Evolutionary conservation across 2,797 vertebrate species (phyloP), one percentile per base, ranked within the genome.

Genomic region (Tangara arthus): DNA sequence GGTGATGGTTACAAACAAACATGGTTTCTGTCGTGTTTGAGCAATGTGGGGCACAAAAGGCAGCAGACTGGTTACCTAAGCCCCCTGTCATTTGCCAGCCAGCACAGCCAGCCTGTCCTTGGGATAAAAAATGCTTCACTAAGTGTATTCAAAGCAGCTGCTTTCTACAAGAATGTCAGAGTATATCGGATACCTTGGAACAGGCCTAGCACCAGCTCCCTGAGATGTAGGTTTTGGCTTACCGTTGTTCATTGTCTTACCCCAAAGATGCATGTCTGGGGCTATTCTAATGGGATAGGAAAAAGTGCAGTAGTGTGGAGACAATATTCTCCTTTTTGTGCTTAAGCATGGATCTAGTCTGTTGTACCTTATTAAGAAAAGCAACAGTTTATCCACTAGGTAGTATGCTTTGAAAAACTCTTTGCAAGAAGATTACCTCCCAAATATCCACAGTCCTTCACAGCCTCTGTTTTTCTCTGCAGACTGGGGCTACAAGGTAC

Each of bases 401-500:
- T 41, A 42, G 26, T 16, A 37, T 26, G 52, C 6, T 34, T 69
- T 50, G 49, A 60, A 93, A 89, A 77, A 57, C 2, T 4, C 28
- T 66, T 53, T 37, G 47, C 24, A 34, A 17, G n/a, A 60, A 72
- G 26, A 41, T 52, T 18, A 57, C 5, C 11, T 85, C 20, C n/a
- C 23, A 56, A 11, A 52, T 7, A 6, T 27, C 26, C 35, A 30
- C 4, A 41, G 8, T 32, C 35, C 34, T 69, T 61, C 52, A 69
- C 8, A 41, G 42, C 6, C 7, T 82, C 37, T 72, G 1, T 42
- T 56, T 50, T 42, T 56, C 35, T 35, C 27, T 72, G 32, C 19
- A 4, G 2, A 7, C 0, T 24, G 5, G 11, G 26, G 16, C 14
- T 32, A 80, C n/a, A 37, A 44, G 7, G 19, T 44, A 52, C 15